A percentile compares a stretch with the other conserved stretches of the same genome.
Evolutionary conservation across 2,797 vertebrate genomes (phyloP).

Genomic region (Lacerta viridis): DNA sequence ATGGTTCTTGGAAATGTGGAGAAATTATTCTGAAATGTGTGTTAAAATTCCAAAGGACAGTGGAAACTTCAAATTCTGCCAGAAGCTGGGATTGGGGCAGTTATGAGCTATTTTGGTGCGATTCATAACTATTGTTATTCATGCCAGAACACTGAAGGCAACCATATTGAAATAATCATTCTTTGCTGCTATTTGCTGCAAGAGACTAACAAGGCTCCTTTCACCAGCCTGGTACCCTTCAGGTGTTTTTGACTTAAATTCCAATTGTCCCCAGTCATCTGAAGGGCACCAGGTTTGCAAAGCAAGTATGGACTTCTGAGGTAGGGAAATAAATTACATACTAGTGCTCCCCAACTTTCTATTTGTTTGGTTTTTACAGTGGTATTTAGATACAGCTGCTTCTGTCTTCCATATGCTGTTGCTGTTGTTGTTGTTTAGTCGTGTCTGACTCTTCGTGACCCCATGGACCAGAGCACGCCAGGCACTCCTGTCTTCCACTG

Average conservation of each 20-base stretch:
- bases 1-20: not conserved
- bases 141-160: constrained; percentile 38
- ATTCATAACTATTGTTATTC: not conserved
- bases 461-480: too few relatives aligned
- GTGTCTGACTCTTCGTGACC: too few relatives aligned
- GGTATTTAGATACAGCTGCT: not conserved
- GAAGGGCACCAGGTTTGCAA: not conserved
- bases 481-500: too few relatives aligned
- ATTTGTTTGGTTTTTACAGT: not conserved
- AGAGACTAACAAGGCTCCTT: too few relatives aligned
- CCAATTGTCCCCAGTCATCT: too few relatives aligned
- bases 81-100: not conserved
- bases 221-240: too few relatives aligned
- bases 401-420: not conserved
- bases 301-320: not conserved
- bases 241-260: too few relatives aligned
- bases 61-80: not conserved
- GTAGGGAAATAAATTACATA: not conserved
- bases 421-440: too few relatives aligned
- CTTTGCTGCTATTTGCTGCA: not conserved
- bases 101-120: constrained; percentile 34
- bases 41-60: not conserved
- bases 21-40: not conserved
- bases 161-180: not conserved
- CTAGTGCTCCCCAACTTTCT: not conserved